Base-by-base conservation (phyloP, 1,140 invertebrate genomes). In the Drosophila sulfurigaster region DNA sequence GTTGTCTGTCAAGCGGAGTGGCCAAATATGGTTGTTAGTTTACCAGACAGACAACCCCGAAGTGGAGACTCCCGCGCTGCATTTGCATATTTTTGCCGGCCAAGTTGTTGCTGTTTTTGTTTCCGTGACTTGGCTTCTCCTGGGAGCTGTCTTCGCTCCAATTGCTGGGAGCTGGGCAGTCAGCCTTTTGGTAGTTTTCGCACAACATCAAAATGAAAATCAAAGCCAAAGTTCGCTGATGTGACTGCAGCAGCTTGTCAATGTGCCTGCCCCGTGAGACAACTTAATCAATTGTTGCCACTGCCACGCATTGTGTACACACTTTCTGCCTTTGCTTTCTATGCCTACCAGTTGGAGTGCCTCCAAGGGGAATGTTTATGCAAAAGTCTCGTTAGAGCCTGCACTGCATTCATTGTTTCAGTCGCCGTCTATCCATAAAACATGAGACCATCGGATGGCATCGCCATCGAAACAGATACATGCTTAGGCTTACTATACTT, bases 1-100 rank as follows among this genome's bases (percentile, higher is more conserved):
- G 86, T 88, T 89, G 85, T 85, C 85, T 85, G 78, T 89, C 85
- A 88, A 85, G 78, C 71, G 38, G 78, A 89, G 85, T 88, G 85
- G 85, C 85, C 85, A 88, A 88, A 88, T 88, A 88, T 89, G 85
- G 85, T 89, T 88, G 85, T 88, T 88, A 88, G 83, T 78, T 81
- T 81, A 74, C 70, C 58, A 65, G 76, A 77, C 72, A 67, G 56
- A 54, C 35, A 2, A 38, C 7, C 7, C 2, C 7, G 35, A 38
- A 38, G 35, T 38, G 10, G 35, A 38, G 35, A 8, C 35, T 38
- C 35, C 20, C 20, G 20, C 35, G 35, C 28, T 54, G 30, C 71
- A 88, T 88, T 88, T 88, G 85, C 85, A 88, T 88, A 89, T 89
- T 89, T 87, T 67, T 65, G 76, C 41, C 65, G 30, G 59, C 46